These are phyloP conservation scores for Pelobates cultripes DNA, from an alignment of 2,797 vertebrate genomes.

Conservation along the genomic window DNA sequence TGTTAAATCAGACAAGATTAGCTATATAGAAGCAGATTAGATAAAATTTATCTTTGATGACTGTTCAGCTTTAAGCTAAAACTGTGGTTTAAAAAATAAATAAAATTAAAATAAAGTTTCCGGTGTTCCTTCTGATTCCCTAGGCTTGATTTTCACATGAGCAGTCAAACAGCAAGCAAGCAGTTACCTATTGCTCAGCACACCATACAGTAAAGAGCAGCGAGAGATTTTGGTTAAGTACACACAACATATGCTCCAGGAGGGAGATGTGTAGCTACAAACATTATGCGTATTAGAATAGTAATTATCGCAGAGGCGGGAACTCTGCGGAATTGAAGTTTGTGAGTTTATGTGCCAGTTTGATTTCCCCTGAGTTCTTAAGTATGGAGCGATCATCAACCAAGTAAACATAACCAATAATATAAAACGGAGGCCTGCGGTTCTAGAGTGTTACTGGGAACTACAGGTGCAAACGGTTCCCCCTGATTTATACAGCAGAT, in stretches of 20 bases:
- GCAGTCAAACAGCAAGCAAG: not conserved
- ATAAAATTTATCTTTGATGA: too few species aligned
- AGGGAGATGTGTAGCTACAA: constrained; percentile 26
- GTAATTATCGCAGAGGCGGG: constrained; percentile 43
- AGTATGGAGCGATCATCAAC: not conserved
- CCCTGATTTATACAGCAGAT: not conserved
- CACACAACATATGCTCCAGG: constrained; percentile 36
- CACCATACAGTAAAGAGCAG: not conserved
- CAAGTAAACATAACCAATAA: not conserved
- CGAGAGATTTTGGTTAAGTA: not conserved
- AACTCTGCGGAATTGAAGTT: constrained; percentile 1
- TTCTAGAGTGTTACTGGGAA: too few species aligned
- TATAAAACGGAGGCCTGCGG: not conserved
- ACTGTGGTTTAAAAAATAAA: not conserved
- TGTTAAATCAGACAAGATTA: too few species aligned
- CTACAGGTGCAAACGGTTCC: not conserved
- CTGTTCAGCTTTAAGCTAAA: too few species aligned
- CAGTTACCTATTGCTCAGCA: not conserved
- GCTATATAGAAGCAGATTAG: too few species aligned
- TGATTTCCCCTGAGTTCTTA: constrained; percentile 24
- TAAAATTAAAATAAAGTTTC: not conserved
- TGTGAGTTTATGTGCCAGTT: constrained; percentile 43
- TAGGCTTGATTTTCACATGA: not conserved
- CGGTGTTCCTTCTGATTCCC: not conserved
- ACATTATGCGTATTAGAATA: constrained; percentile 23